Evolutionary conservation across 2,888 invertebrate genomes (phyloP).

Genomic region (Pedicia rivosa): DNA sequence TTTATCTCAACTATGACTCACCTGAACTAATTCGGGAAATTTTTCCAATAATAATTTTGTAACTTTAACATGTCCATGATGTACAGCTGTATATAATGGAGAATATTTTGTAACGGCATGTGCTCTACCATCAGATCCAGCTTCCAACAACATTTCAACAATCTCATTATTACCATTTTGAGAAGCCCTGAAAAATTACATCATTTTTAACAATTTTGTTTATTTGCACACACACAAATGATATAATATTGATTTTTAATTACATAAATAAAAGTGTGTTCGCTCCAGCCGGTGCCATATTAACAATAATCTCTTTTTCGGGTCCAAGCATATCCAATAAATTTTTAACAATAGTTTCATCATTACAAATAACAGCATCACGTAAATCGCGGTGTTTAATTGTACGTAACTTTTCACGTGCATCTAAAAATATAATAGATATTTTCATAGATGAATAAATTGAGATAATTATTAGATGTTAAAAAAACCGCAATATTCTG

Average conservation of each 20-base stretch:
- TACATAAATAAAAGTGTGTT: constrained; percentile 77
- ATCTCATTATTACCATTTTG: constrained; percentile 69
- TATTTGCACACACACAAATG: not conserved
- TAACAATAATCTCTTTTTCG: constrained; percentile 59
- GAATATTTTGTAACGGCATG: constrained; percentile 87
- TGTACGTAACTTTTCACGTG: constrained; percentile 52
- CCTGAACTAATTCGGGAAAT: constrained; percentile 73
- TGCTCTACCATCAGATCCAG: constrained; percentile 75
- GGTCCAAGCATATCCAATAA: constrained; percentile 46
- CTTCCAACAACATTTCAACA: constrained; percentile 58
- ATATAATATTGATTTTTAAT: constrained; percentile 26
- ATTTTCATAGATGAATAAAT: no score
- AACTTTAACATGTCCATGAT: constrained; percentile 67
- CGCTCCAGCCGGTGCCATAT: constrained; percentile 75
- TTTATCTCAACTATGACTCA: constrained; percentile 20
- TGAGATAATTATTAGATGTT: no score
- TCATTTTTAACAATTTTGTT: not conserved
- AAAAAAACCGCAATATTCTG: no score
- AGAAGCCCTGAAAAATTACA: constrained; percentile 47
- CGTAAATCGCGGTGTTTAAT: constrained; percentile 61
- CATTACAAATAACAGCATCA: constrained; percentile 60
- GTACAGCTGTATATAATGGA: constrained; percentile 79
- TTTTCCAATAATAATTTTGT: constrained; percentile 56
- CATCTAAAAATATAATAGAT: constrained; percentile 21
- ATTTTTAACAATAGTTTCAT: constrained; percentile 45